Conservation (phyloP, 1,140 invertebrate species). For the Drosophila eugracilis region DNA sequence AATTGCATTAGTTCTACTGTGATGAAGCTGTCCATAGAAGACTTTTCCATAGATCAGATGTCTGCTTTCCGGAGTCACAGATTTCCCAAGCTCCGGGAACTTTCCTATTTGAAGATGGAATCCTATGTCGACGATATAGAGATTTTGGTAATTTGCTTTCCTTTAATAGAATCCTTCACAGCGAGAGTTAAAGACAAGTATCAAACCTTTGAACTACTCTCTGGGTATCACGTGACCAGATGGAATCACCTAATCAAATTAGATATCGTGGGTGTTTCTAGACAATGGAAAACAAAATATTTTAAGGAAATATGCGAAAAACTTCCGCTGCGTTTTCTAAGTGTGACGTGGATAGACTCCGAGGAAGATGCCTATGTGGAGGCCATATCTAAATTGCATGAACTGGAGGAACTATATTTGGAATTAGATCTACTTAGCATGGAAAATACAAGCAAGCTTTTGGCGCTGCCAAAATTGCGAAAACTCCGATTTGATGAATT, state of each 20-base stretch:
- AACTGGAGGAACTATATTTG: conserved; percentile 31
- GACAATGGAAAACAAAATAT: neutral
- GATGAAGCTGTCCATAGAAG: neutral
- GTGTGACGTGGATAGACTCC: conserved; percentile 7
- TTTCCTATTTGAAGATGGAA: conserved; percentile 13
- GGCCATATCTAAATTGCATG: conserved; percentile 2
- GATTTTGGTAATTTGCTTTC: conserved; percentile 21
- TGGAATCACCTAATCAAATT: conserved; percentile 15
- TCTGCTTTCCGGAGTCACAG: neutral
- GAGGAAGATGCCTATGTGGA: conserved; percentile 10
- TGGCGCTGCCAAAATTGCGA: conserved; percentile 22
- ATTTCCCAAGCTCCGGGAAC: conserved; percentile 1
- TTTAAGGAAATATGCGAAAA: conserved; percentile 16
- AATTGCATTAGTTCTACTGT: conserved; percentile 8
- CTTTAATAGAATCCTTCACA: conserved; percentile 11
- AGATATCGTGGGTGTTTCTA: conserved; percentile 1
- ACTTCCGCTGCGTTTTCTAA: conserved; percentile 3
- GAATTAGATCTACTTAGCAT: conserved; percentile 8
- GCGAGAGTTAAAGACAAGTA: neutral
- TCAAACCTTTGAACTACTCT: neutral
- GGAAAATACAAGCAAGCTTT: conserved; percentile 1
- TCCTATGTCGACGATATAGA: neutral
- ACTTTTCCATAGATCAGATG: conserved; percentile 13
- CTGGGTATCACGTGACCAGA: conserved; percentile 8
- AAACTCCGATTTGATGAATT: conserved; percentile 25